phyloP scores from a whole-genome alignment of 2,113 vertebrate genomes.

The Sclerurus mexicanus region DNA sequence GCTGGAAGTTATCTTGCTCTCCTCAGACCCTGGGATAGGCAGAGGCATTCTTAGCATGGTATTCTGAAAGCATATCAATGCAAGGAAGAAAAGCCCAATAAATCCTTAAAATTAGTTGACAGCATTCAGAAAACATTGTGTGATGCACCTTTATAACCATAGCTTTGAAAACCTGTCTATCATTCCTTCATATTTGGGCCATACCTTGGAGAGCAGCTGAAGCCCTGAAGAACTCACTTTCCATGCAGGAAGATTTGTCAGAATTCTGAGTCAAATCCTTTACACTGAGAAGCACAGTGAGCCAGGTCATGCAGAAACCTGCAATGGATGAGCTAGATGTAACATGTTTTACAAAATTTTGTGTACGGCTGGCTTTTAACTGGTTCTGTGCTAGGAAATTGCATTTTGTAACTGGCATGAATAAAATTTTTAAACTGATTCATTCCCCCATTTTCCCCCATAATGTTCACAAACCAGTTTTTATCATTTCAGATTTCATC shows the following conservation, averaged over 20 bases:
- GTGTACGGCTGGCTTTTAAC: neutral
- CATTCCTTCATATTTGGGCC: neutral
- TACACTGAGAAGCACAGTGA: neutral
- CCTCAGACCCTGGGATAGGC: neutral
- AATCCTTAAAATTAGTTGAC: neutral
- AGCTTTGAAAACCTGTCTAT: neutral
- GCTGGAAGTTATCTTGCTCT: neutral
- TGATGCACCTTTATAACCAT: neutral
- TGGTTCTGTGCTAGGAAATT: neutral
- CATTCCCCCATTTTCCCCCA: neutral
- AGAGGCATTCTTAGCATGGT: neutral
- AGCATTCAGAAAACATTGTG: neutral
- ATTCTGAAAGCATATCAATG: neutral
- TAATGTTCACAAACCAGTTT: neutral
- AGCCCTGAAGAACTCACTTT: neutral
- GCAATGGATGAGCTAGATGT: neutral
- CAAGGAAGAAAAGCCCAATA: neutral
- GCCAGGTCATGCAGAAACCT: neutral
- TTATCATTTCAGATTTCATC: neutral
- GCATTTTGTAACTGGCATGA: neutral
- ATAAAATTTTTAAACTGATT: neutral
- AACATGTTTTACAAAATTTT: neutral
- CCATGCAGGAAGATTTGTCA: neutral
- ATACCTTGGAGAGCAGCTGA: neutral
- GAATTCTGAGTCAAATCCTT: neutral